Base-by-base conservation (phyloP, 2,113 vertebrate genomes). In the Brachyhypopomus occidentalis region DNA sequence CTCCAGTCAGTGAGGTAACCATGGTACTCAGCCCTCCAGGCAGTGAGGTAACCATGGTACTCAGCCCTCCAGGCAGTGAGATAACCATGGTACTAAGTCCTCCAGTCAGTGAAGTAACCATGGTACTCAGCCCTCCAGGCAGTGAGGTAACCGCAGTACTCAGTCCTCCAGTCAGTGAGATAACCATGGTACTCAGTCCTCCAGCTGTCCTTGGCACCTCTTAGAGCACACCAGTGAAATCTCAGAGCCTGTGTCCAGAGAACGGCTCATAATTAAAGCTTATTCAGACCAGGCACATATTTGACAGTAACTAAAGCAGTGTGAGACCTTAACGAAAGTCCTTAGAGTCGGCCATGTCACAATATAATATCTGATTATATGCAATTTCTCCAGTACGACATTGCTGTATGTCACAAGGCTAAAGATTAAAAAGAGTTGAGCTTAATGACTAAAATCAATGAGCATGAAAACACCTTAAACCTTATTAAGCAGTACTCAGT, bases 181-280 rank as follows among this genome's bases (percentile, higher is more conserved):
- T 30, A 30, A 30, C 34, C 22, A 27, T 5, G 27, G 48, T 30
- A 38, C 5, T 38, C 41, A 69, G 5, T 59, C 22, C 55, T 71
- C 77, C 56, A 56, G 5, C 34, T 60, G 36, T 60, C 52, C 52
- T 71, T 41, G 76, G 76, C 66, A 79, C 52, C 30, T 69, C 34
- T 38, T 25, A 58, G 69, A 69, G 76, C 76, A 38, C 58, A 48
- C 64, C 77, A 78, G 63, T 56, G 4, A 71, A 79, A 71, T 71
- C 77, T 45, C 30, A 41, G 11, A 36, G n/a, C 27, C 30, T 41
- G 48, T 67, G 67, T 70, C 63, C 64, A 70, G 66, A 70, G 60
- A 78, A 70, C 16, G 45, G 66, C 52, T 36, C 77, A 70, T 70
- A 41, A 78, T 78, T 30, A 79, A 71, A 79, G 55, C 34, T 8